Percentiles rank a stretch among this genome's conserved stretches.
Conservation (phyloP, 2,797 vertebrate species). For the Gallinago nigripennis region DNA sequence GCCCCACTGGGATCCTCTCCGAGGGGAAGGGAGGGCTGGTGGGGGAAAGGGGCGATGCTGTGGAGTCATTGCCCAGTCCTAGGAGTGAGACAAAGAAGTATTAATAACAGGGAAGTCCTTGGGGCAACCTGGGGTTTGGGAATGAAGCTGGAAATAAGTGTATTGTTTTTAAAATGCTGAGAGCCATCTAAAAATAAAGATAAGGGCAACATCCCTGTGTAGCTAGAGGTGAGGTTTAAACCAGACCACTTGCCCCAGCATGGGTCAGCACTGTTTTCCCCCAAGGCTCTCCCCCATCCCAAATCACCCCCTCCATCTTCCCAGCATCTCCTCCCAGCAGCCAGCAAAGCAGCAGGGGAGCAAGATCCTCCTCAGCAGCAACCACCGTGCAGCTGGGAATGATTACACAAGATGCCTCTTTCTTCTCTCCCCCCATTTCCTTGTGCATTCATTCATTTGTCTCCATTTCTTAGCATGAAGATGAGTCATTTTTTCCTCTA, state of each 20-base stretch:
- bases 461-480: background rate
- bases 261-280: accelerated
- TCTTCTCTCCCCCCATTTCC: constrained; percentile 19
- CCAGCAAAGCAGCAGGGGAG: background rate
- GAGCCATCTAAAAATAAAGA: background rate
- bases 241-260: background rate
- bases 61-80: background rate
- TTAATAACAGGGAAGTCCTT: background rate
- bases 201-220: accelerated
- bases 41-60: accelerated
- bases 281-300: background rate
- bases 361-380: background rate
- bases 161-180: background rate
- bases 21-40: background rate
- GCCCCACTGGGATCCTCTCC: background rate
- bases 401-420: background rate
- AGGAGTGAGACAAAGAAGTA: background rate
- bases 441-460: constrained; percentile 6
- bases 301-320: background rate
- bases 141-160: background rate
- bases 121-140: background rate
- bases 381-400: background rate
- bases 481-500: constrained; percentile 40
- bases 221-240: background rate
- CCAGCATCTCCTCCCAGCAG: background rate